phyloP scores from a whole-genome alignment of 2,113 vertebrate species.

The Nesoenas mayeri region DNA sequence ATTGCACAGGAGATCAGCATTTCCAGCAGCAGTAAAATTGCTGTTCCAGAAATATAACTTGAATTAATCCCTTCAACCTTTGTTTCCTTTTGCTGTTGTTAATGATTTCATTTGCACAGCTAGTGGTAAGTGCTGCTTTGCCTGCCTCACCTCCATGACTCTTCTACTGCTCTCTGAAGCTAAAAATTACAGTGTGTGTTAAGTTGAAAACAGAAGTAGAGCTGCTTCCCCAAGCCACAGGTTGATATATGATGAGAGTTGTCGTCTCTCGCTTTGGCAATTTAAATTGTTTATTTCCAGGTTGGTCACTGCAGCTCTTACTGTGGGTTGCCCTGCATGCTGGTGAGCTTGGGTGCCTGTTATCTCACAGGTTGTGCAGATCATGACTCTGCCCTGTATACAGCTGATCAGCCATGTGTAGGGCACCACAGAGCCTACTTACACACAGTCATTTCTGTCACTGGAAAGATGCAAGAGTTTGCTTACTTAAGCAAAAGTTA shows the following conservation, averaged over 20 bases:
- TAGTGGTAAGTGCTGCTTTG: not conserved
- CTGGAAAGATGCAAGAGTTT: not conserved
- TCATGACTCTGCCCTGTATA: not conserved
- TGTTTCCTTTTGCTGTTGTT: slow-evolving; percentile 26
- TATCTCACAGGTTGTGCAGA: not conserved
- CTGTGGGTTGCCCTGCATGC: not conserved
- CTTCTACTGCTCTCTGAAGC: not conserved
- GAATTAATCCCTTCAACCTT: slow-evolving; percentile 7
- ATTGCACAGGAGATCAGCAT: not conserved
- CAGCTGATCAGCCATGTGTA: not conserved
- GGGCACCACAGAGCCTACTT: not conserved
- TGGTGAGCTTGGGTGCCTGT: not conserved
- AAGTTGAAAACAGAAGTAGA: not conserved
- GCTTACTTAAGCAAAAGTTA: not conserved
- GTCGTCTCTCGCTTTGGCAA: not conserved
- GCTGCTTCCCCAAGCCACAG: not conserved
- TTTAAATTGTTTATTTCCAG: not conserved
- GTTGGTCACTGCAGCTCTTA: not conserved
- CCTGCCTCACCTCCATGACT: not conserved
- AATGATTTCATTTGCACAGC: slow-evolving; percentile 5
- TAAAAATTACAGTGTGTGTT: not conserved
- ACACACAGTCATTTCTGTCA: not conserved
- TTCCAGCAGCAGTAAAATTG: not conserved
- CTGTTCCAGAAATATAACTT: not conserved
- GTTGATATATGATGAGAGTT: not conserved